These are phyloP conservation scores for Nesometra sesokonis DNA, from an alignment of 35 echinoderm and acorn worm species.

Conservation along the genomic window DNA sequence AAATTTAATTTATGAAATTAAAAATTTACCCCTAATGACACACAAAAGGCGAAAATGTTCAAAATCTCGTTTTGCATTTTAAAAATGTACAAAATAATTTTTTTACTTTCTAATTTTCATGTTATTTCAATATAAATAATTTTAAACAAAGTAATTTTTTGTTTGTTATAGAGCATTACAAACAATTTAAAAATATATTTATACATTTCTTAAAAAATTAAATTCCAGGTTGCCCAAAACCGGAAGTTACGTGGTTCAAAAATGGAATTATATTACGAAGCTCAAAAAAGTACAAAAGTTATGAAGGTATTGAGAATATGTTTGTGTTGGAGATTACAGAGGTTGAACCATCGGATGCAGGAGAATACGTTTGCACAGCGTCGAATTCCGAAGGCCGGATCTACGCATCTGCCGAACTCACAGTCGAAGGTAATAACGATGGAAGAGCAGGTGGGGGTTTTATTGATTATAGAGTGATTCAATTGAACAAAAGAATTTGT, in stretches of 20 bases:
- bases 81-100: too few species aligned
- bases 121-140: too few species aligned
- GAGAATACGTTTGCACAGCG: constrained; percentile 2
- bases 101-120: too few species aligned
- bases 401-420: constrained; percentile 1
- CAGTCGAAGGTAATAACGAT: neutral
- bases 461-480: neutral
- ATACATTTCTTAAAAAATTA: too few species aligned
- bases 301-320: constrained; percentile 3
- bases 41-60: too few species aligned
- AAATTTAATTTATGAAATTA: too few species aligned
- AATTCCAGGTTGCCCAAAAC: constrained; percentile 4
- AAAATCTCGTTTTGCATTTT: too few species aligned
- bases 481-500: too few species aligned
- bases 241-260: constrained; percentile 5
- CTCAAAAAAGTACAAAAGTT: neutral
- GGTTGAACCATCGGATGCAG: neutral
- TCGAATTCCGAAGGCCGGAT: constrained; percentile 6
- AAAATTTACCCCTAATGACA: too few species aligned
- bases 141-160: too few species aligned
- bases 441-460: neutral
- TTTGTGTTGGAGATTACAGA: neutral
- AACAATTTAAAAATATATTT: too few species aligned
- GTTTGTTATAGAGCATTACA: too few species aligned
- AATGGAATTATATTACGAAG: neutral